phyloP scores from a whole-genome alignment of 2,113 vertebrate genomes.

The Lamprotornis superbus region DNA sequence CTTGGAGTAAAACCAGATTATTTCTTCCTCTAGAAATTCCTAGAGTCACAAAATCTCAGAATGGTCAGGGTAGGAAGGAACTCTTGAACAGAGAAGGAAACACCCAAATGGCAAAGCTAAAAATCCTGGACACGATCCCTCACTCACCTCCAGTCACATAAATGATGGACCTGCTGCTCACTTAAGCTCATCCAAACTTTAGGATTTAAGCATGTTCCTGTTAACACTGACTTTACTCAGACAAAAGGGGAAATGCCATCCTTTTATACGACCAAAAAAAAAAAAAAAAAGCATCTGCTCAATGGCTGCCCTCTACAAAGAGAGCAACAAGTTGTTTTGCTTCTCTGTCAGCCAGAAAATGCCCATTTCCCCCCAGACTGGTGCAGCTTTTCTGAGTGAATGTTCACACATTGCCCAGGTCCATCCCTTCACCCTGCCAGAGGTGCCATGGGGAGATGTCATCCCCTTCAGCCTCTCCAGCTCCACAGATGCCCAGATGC shows the following conservation, averaged over 20 bases:
- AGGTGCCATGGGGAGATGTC: background rate
- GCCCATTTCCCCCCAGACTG: background rate
- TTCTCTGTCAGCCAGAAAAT: background rate
- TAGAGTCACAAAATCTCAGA: background rate
- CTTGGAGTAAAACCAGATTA: background rate
- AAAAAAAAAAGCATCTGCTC: background rate
- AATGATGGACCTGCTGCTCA: background rate
- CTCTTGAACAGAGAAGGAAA: background rate
- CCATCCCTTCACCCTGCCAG: background rate
- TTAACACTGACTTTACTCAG: background rate
- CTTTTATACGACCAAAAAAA: background rate
- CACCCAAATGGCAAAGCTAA: background rate
- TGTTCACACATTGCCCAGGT: background rate
- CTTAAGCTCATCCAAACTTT: background rate
- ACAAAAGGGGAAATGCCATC: background rate
- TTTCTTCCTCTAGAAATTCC: background rate
- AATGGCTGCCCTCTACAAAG: background rate
- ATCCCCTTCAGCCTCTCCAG: background rate
- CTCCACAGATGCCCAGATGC: background rate
- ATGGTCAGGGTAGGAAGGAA: background rate
- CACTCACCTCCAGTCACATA: background rate
- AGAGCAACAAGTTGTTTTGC: background rate
- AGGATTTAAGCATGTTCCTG: background rate
- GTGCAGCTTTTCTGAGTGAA: background rate
- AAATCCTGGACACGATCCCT: background rate